Conservation (phyloP, 2,113 vertebrate species). For the human region GRCh38 chr3:104689001-104689500, state of each 20-base stretch:
- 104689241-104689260: background rate
- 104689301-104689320: background rate
- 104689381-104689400: background rate
- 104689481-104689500: background rate
- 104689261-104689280: background rate
- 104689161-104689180: background rate
- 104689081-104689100: background rate
- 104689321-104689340: background rate
- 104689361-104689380: background rate
- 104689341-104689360: background rate
- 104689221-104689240: background rate
- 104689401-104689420: background rate
- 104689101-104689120: background rate
- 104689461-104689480: background rate
- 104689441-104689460: background rate
- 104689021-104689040: background rate
- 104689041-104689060: background rate
- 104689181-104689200: background rate
- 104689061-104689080: background rate
- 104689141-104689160: background rate
- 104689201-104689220: background rate
- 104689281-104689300: background rate
- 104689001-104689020: background rate
- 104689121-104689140: background rate
- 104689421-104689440: too few relatives aligned